phyloP scores from a whole-genome alignment of 2,113 vertebrate species.

The Chloropsis cyanopogon region DNA sequence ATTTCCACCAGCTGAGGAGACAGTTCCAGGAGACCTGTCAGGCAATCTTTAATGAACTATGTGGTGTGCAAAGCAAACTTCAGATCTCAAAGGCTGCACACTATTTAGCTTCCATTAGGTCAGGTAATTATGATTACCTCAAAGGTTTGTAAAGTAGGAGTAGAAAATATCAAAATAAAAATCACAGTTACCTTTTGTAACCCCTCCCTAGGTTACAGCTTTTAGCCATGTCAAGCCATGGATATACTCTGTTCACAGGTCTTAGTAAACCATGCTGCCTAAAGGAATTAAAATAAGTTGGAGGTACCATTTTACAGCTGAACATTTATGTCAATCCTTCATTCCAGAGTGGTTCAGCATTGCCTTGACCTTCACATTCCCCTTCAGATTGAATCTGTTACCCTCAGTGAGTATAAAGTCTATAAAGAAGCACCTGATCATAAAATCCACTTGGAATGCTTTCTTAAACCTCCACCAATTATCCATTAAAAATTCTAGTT shows the following conservation, averaged over 20 bases:
- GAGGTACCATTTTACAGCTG: neutral
- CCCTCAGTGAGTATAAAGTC: constrained; percentile 54
- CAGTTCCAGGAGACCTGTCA: neutral
- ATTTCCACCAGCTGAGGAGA: neutral
- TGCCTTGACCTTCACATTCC: constrained; percentile 27
- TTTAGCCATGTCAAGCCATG: neutral
- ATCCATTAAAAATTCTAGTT: neutral
- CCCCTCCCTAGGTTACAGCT: neutral
- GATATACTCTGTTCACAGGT: neutral
- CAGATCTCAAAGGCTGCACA: neutral
- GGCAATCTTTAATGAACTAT: neutral
- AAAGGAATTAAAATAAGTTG: neutral
- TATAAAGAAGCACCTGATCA: constrained; percentile 64
- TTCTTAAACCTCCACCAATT: constrained; percentile 53
- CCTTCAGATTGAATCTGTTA: constrained; percentile 63
- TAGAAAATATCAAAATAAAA: neutral
- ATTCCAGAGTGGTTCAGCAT: constrained; percentile 23
- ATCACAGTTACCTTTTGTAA: neutral
- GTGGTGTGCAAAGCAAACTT: neutral
- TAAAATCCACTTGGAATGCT: constrained; percentile 66
- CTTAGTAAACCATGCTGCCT: neutral
- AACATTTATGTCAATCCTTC: constrained; percentile 11
- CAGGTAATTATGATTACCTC: neutral
- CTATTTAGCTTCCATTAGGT: neutral
- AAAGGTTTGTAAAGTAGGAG: neutral